Base-by-base conservation (phyloP, 2,113 vertebrate species). In the Sprattus sprattus region DNA sequence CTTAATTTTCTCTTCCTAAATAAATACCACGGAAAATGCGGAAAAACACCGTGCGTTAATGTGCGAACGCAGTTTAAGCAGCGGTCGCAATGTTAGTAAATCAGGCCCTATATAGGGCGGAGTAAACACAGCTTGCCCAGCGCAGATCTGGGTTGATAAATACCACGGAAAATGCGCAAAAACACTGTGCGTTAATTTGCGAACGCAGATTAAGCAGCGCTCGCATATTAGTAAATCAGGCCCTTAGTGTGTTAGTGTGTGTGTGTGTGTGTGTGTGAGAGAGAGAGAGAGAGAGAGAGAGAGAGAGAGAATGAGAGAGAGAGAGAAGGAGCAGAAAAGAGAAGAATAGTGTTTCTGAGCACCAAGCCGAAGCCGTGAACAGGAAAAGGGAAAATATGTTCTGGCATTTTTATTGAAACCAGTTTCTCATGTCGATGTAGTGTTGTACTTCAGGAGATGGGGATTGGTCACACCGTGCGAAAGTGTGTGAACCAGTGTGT, bases 341-440 rank as follows among this genome's bases (percentile, higher is more conserved):
- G 80, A 47, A 49, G 46, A 10, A 20, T 44, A 49, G 78, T 78
- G 64, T 82, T 57, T 25, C 25, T 32, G 25, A 71, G 64, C 64
- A 32, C n/a, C 10, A 71, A 32, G 64, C 25, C 64, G 10, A 71
- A 71, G 11, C 64, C n/a, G n/a, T 71, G 64, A 57, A 84, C 45
- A 81, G 57, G 60, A 67, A 67, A 84, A 32, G 18, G 67, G 22
- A 85, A 87, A 84, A 87, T 54, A 39, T 78, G 81, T 64, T 83
- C 84, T 44, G 2, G 64, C n/a, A 88, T 92, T 89, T 88, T 81
- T 82, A 0, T 82, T 60, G 28, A 64, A 82, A 81, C 81, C 71
- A 64, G 64, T 84, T 57, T 44, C 84, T 49, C n/a, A 49, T 84
- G 85, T 82, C 83, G 87, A 49, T 57, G 54, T 45, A 15, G 22